phyloP scores from a whole-genome alignment of 1,140 invertebrate genomes.

The Aphelinus certus region DNA sequence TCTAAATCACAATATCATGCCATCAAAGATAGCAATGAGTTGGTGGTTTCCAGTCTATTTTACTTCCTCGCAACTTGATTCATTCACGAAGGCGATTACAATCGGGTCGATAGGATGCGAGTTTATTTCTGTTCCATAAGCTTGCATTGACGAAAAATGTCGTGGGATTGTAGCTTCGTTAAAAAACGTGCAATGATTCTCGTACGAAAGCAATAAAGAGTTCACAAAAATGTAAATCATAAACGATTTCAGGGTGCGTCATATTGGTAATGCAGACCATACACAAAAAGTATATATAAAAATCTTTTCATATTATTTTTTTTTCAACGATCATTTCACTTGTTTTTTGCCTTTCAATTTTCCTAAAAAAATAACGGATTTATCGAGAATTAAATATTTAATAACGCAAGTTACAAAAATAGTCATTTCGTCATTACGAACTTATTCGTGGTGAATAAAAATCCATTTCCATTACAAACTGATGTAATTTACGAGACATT shows the following conservation, averaged over 20 bases:
- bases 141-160: conserved; percentile 40
- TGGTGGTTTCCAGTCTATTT: conserved; percentile 52
- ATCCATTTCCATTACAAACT: conserved; percentile 39
- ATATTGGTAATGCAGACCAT: conserved; percentile 34
- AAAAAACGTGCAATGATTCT: conserved; percentile 20
- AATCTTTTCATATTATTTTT: conserved; percentile 24
- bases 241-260: conserved; percentile 37
- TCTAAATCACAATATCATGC: conserved; percentile 58
- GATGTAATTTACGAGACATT: conserved; percentile 32
- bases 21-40: conserved; percentile 43
- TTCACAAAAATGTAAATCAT: conserved; percentile 31
- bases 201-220: conserved; percentile 17
- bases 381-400: conserved; percentile 36
- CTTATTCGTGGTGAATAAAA: conserved; percentile 40
- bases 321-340: conserved; percentile 17
- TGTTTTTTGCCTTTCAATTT: conserved; percentile 37
- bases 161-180: conserved; percentile 14
- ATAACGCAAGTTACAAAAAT: conserved; percentile 37
- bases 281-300: conserved; percentile 15
- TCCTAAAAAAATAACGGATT: conserved; percentile 35
- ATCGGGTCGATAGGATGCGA: conserved; percentile 13
- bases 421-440: conserved; percentile 47
- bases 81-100: conserved; percentile 36
- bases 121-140: conserved; percentile 31
- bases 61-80: conserved; percentile 40